phyloP scores from a whole-genome alignment of 53 echinoderm and acorn worm genomes.

The Patiria pectinifera region DNA sequence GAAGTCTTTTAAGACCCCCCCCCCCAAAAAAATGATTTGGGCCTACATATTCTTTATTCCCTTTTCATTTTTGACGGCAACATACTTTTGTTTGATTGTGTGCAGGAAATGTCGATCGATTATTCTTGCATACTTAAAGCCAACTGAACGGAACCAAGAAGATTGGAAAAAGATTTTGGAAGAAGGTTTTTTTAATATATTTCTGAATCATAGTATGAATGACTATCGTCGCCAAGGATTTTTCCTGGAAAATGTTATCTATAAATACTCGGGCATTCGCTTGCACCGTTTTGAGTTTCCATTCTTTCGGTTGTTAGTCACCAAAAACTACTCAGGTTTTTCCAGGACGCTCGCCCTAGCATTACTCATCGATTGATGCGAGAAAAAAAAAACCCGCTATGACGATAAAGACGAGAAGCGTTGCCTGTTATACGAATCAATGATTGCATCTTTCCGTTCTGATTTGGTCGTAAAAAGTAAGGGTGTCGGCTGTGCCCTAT shows the following conservation, averaged over 20 bases:
- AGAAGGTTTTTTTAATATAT: too few relatives aligned
- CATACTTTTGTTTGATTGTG: too few relatives aligned
- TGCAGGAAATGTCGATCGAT: too few relatives aligned
- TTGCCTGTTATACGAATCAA: background rate
- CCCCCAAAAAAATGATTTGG: too few relatives aligned
- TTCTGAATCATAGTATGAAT: too few relatives aligned
- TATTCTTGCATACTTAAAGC: too few relatives aligned
- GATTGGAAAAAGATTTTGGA: background rate
- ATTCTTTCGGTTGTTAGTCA: background rate
- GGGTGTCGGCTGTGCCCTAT: background rate
- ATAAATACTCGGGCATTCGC: background rate
- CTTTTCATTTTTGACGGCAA: too few relatives aligned
- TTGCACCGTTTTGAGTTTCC: background rate
- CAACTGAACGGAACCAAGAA: background rate
- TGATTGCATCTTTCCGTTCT: background rate
- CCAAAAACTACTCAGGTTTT: background rate
- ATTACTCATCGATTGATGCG: background rate
- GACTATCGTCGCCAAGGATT: too few relatives aligned
- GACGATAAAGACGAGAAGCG: background rate
- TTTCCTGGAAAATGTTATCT: too few relatives aligned
- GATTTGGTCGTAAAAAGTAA: background rate
- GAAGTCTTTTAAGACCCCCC: too few relatives aligned
- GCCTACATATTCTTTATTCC: too few relatives aligned
- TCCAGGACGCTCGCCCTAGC: background rate
- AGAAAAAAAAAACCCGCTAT: background rate